A percentile compares a stretch with the other conserved stretches of the same genome.
Evolutionary conservation across 2,113 vertebrate species (phyloP).

Genomic region (Podocnemis expansa): DNA sequence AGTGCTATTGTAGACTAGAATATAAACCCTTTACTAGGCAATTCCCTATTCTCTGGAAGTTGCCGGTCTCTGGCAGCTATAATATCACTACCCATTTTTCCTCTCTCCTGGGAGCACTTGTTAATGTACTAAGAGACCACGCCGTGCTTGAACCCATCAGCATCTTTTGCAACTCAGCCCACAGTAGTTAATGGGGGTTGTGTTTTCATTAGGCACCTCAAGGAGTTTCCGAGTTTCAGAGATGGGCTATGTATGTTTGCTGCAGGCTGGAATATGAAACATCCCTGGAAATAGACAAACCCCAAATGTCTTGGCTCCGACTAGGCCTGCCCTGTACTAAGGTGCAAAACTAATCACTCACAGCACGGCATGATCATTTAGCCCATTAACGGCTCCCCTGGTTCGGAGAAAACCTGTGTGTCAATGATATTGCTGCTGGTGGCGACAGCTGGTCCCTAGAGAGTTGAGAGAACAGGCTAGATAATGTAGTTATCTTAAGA

Average conservation of each 20-base stretch:
- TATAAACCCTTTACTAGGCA: neutral
- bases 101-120: neutral
- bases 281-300: neutral
- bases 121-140: neutral
- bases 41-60: neutral
- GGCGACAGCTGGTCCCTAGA: neutral
- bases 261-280: neutral
- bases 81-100: neutral
- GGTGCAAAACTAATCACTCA: neutral
- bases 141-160: neutral
- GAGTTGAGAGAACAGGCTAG: neutral
- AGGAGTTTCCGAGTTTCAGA: neutral
- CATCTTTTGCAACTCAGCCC: neutral
- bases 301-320: neutral
- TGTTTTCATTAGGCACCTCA: neutral
- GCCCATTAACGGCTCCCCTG: neutral
- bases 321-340: neutral
- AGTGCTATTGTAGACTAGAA: rapidly evolving
- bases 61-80: neutral
- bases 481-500: neutral
- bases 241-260: neutral
- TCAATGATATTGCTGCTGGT: neutral
- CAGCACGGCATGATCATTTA: neutral
- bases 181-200: neutral
- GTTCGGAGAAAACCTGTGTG: neutral